A percentile compares a stretch with the other conserved stretches of the same genome.
These are phyloP conservation scores for Harpagus bidentatus DNA, from an alignment of 2,113 vertebrate genomes.

Conservation along the genomic window DNA sequence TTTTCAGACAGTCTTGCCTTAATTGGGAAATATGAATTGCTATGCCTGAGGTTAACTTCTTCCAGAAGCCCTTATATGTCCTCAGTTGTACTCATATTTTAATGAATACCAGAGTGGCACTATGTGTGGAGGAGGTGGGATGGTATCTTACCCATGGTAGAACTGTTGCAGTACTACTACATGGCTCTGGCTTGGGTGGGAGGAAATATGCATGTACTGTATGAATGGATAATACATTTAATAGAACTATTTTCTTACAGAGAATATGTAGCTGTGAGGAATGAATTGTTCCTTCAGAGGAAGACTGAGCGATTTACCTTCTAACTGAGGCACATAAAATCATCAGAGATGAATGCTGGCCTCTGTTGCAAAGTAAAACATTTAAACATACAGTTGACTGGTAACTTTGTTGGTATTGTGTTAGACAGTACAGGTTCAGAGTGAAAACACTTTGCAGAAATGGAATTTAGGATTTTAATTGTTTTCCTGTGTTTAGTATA, in stretches of 20 bases:
- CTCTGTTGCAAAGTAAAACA: neutral
- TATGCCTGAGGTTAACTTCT: neutral
- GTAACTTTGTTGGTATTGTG: neutral
- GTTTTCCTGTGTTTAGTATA: neutral
- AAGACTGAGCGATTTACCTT: neutral
- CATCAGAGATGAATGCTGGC: neutral
- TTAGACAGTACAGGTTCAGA: neutral
- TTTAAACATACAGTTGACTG: neutral
- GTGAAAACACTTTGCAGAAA: neutral
- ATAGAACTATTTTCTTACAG: neutral
- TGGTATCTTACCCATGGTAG: neutral
- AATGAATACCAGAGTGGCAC: neutral
- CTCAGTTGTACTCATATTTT: neutral
- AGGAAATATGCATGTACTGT: neutral
- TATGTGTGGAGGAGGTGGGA: neutral
- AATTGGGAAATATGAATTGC: neutral
- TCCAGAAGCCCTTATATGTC: neutral
- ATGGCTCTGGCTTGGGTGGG: neutral
- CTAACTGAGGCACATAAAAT: neutral
- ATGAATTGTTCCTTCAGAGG: neutral
- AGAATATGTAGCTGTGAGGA: neutral
- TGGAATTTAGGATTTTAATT: neutral
- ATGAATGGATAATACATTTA: neutral
- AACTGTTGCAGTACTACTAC: neutral
- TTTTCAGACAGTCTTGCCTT: neutral